These are phyloP conservation scores for Gymnocheta viridis DNA, from an alignment of 2,888 invertebrate species.

Conservation along the genomic window DNA sequence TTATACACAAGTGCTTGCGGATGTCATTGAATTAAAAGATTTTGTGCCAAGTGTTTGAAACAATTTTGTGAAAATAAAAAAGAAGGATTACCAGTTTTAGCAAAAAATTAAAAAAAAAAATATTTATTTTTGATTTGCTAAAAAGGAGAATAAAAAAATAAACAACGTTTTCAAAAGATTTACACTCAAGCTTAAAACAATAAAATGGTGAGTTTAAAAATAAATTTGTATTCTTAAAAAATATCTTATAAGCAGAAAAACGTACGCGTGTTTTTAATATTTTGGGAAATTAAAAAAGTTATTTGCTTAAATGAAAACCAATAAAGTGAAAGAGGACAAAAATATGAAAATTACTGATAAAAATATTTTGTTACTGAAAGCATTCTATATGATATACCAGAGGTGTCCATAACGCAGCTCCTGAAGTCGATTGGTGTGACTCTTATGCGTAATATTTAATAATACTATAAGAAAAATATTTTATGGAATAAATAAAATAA, in stretches of 20 bases:
- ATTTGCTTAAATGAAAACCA: neutral
- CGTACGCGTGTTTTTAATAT: neutral
- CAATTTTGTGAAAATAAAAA: conserved; percentile 2
- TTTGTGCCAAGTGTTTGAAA: conserved; percentile 25
- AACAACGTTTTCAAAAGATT: conserved; percentile 11
- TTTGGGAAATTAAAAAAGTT: neutral
- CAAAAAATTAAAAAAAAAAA: conserved; percentile 5
- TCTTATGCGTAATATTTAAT: too few relatives aligned
- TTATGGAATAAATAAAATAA: too few relatives aligned
- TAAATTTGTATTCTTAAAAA: neutral
- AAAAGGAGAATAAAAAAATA: conserved; percentile 10
- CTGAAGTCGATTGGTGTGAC: too few relatives aligned
- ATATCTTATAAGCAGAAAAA: neutral
- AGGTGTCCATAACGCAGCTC: too few relatives aligned
- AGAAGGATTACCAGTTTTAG: conserved; percentile 30
- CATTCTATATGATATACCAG: too few relatives aligned
- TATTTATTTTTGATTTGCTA: conserved; percentile 8
- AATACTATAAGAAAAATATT: too few relatives aligned
- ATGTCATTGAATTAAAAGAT: conserved; percentile 28
- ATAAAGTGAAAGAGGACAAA: neutral
- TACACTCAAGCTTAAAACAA: neutral
- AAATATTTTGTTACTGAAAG: too few relatives aligned
- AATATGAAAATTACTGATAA: too few relatives aligned
- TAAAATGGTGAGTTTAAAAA: conserved; percentile 49
- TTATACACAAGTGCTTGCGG: conserved; percentile 38